phyloP scores from a whole-genome alignment of 2,888 invertebrate genomes.

The Microplitis deprimator region DNA sequence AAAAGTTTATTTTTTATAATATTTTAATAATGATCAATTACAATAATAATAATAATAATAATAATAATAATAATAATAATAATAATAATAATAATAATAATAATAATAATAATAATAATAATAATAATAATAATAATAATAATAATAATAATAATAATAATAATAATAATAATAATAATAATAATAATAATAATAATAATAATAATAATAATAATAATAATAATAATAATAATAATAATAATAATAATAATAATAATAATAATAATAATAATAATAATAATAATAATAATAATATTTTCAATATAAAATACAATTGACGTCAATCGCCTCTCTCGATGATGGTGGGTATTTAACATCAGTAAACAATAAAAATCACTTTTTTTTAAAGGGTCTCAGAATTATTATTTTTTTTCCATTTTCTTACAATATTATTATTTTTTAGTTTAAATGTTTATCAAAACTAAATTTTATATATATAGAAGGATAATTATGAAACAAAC shows the following conservation, averaged over 20 bases:
- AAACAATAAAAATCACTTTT: conserved; percentile 58
- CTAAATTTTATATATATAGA: no score
- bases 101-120: neutral
- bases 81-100: neutral
- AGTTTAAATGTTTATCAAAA: no score
- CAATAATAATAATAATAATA: neutral
- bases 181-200: neutral
- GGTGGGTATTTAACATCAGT: conserved; percentile 56
- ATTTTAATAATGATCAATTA: neutral
- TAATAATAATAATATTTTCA: conserved; percentile 9
- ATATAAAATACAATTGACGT: conserved; percentile 25
- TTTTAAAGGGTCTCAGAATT: conserved; percentile 56
- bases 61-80: neutral
- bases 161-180: neutral
- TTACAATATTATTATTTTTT: neutral
- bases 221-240: neutral
- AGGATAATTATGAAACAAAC: no score
- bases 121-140: neutral
- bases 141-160: neutral
- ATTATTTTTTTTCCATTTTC: conserved; percentile 35
- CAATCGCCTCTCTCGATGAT: conserved; percentile 27
- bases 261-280: neutral
- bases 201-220: neutral
- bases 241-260: neutral
- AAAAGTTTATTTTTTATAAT: neutral